Conservation (phyloP, 2,113 vertebrate genomes). For the Thunnus maccoyii region DNA sequence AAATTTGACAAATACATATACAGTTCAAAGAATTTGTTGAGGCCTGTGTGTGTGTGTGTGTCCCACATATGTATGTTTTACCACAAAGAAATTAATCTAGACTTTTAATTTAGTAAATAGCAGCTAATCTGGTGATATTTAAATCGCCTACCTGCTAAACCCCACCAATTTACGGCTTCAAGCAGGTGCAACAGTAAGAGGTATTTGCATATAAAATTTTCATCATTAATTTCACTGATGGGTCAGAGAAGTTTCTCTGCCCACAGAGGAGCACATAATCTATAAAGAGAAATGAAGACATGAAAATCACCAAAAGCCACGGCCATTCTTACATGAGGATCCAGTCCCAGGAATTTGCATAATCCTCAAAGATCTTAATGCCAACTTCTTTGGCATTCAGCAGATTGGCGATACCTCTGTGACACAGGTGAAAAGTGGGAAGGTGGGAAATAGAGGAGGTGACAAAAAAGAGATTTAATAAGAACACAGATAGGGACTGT, state of each 20-base stretch:
- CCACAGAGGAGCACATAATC: neutral
- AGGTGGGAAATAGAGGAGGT: slow-evolving; percentile 3
- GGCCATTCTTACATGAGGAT: slow-evolving; percentile 92
- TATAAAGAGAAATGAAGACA: neutral
- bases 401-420: slow-evolving; percentile 89
- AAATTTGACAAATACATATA: neutral
- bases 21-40: neutral
- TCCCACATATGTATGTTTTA: no score
- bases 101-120: neutral
- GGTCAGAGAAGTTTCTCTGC: neutral
- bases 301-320: neutral
- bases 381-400: slow-evolving; percentile 91
- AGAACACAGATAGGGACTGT: neutral
- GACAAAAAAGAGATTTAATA: slow-evolving; percentile 22
- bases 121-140: neutral
- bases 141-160: neutral
- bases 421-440: slow-evolving; percentile 22
- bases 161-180: neutral
- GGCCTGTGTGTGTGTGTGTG: no score
- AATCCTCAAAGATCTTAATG: slow-evolving; percentile 95
- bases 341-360: slow-evolving; percentile 95
- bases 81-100: neutral
- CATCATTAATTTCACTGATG: neutral
- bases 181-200: neutral
- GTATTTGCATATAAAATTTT: neutral